phyloP scores from a whole-genome alignment of 2,888 invertebrate genomes.

The Thera obeliscata region DNA sequence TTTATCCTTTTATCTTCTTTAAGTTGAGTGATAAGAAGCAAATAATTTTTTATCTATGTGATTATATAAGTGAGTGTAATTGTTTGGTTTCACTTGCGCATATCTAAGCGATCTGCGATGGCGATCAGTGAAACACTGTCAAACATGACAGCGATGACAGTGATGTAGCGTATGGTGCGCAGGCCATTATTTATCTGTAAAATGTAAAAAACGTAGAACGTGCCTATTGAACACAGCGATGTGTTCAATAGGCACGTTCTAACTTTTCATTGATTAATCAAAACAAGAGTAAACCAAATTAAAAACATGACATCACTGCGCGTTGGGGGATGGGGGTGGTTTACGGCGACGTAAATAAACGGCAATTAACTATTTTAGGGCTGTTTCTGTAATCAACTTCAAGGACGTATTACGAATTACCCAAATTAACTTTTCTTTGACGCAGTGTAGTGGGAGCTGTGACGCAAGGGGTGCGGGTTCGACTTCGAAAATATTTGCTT shows the following conservation, averaged over 20 bases:
- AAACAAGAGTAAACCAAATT: constrained; percentile 23
- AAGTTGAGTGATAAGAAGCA: too few species aligned
- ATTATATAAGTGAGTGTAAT: too few species aligned
- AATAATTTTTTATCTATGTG: too few species aligned
- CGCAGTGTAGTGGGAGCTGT: background rate
- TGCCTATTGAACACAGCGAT: too few species aligned
- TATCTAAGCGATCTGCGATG: too few species aligned
- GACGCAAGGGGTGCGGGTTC: background rate
- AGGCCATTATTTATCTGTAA: too few species aligned
- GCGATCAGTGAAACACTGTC: too few species aligned
- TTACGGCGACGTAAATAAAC: constrained; percentile 35
- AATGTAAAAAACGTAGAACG: too few species aligned
- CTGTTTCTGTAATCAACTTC: constrained; percentile 16
- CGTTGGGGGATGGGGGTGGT: constrained; percentile 19
- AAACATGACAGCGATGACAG: too few species aligned
- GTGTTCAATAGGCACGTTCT: background rate
- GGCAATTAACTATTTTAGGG: constrained; percentile 36
- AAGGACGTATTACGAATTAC: constrained; percentile 1
- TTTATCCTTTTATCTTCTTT: too few species aligned
- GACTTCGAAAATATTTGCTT: background rate
- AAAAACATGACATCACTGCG: constrained; percentile 27
- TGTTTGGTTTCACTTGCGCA: too few species aligned
- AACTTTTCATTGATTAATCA: constrained; percentile 11
- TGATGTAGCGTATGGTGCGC: too few species aligned
- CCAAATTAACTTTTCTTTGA: constrained; percentile 13